These are phyloP conservation scores for Cynoglossus semilaevis DNA, from an alignment of 2,113 vertebrate species.

Conservation along the genomic window DNA sequence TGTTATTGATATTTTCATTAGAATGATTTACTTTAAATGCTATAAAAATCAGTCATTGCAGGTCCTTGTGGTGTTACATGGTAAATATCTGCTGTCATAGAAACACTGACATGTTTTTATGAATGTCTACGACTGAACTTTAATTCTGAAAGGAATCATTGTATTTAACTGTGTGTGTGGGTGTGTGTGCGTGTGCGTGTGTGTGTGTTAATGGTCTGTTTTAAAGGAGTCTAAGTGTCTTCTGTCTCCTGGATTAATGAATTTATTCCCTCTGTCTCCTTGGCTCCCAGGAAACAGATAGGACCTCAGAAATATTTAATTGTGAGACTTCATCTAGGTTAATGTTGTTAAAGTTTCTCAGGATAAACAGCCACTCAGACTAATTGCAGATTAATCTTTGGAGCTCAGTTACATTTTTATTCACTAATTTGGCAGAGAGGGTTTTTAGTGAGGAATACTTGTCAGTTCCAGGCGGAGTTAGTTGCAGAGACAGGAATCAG, in stretches of 20 bases:
- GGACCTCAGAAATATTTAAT: constrained; percentile 41
- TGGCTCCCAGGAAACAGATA: constrained; percentile 29
- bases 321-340: constrained; percentile 32
- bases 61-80: too few species aligned
- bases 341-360: constrained; percentile 35
- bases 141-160: too few species aligned
- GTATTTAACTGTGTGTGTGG: neutral
- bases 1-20: too few species aligned
- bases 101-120: too few species aligned
- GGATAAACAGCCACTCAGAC: constrained; percentile 41
- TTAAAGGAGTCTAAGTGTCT: constrained; percentile 7
- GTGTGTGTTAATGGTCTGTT: neutral
- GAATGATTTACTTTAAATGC: too few species aligned
- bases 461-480: neutral
- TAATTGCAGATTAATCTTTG: constrained; percentile 49
- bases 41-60: too few species aligned
- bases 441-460: neutral
- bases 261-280: constrained; percentile 27
- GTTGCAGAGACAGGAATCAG: neutral
- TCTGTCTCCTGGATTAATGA: constrained; percentile 37
- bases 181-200: neutral
- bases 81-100: too few species aligned
- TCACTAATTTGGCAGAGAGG: neutral
- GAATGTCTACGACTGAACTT: too few species aligned
- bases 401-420: constrained; percentile 1